A percentile compares a stretch with the other conserved stretches of the same genome.
These are phyloP conservation scores for Catocala nupta DNA, from an alignment of 2,888 invertebrate species.

Conservation along the genomic window DNA sequence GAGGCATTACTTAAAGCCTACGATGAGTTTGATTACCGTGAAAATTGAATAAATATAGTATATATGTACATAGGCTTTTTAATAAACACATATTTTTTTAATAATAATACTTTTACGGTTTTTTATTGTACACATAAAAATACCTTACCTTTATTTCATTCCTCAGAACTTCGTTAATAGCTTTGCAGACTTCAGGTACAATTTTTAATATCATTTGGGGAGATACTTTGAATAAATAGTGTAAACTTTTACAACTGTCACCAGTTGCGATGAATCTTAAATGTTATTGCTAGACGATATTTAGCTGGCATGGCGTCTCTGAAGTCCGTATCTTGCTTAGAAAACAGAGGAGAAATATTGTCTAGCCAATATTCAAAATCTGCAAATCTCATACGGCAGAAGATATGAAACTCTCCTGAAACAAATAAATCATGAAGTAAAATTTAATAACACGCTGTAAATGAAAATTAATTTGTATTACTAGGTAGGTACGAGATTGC, in stretches of 20 bases:
- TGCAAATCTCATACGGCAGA: constrained; percentile 47
- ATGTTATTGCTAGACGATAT: constrained; percentile 52
- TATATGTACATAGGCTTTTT: too few relatives aligned
- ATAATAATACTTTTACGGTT: too few relatives aligned
- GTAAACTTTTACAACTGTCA: constrained; percentile 26
- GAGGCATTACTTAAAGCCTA: too few relatives aligned
- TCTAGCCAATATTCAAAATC: constrained; percentile 55
- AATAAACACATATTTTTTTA: not conserved
- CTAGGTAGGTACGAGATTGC: too few relatives aligned
- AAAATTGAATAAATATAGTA: constrained; percentile 26
- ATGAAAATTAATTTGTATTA: too few relatives aligned
- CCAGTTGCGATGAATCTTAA: constrained; percentile 50
- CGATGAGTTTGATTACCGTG: too few relatives aligned
- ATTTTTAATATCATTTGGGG: constrained; percentile 46
- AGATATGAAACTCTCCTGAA: constrained; percentile 54
- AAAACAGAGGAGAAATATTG: constrained; percentile 54
- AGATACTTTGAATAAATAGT: constrained; percentile 51
- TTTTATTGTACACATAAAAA: too few relatives aligned
- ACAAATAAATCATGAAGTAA: too few relatives aligned
- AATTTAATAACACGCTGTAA: too few relatives aligned
- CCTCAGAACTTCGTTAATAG: constrained; percentile 52
- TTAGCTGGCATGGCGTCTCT: constrained; percentile 45
- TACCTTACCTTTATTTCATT: constrained; percentile 47
- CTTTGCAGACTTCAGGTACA: constrained; percentile 52
- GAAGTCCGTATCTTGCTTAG: constrained; percentile 52